A percentile compares a stretch with the other conserved stretches of the same genome.
phyloP scores from a whole-genome alignment of 2,113 vertebrate genomes.

The Anthoscopus minutus region DNA sequence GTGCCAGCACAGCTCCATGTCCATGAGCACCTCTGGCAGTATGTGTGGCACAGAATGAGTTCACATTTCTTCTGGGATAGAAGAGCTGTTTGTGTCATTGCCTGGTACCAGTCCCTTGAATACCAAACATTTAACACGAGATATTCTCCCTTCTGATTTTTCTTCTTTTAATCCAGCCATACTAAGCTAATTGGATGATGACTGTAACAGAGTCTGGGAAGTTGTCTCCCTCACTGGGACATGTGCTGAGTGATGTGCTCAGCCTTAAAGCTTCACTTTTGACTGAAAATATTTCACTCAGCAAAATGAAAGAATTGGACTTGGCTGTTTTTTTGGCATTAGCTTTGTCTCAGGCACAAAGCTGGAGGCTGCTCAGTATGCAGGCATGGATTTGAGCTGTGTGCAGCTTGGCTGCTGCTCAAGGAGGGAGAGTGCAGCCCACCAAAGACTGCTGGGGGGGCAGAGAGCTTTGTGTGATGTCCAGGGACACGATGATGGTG shows the following conservation, averaged over 20 bases:
- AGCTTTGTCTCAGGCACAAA: neutral
- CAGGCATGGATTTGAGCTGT: neutral
- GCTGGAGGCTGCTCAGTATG: neutral
- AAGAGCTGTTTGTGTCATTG: neutral
- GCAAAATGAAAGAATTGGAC: neutral
- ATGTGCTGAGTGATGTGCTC: neutral
- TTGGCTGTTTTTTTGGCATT: neutral
- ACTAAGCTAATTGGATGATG: neutral
- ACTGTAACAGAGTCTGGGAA: neutral
- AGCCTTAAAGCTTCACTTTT: neutral
- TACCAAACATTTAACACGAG: neutral
- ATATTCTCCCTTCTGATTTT: neutral
- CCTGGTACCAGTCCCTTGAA: neutral
- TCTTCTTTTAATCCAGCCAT: neutral
- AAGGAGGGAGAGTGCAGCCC: neutral
- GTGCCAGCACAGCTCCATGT: neutral
- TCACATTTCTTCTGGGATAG: neutral
- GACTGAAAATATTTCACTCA: neutral
- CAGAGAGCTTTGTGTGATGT: neutral
- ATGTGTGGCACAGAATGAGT: accelerated
- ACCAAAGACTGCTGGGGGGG: neutral
- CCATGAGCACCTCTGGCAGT: neutral
- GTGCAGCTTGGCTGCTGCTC: neutral
- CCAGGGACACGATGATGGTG: neutral
- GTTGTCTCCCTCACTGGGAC: neutral